Conservation (phyloP, 35 echinoderm and acorn worm genomes). For the Ptychodera flava region DNA sequence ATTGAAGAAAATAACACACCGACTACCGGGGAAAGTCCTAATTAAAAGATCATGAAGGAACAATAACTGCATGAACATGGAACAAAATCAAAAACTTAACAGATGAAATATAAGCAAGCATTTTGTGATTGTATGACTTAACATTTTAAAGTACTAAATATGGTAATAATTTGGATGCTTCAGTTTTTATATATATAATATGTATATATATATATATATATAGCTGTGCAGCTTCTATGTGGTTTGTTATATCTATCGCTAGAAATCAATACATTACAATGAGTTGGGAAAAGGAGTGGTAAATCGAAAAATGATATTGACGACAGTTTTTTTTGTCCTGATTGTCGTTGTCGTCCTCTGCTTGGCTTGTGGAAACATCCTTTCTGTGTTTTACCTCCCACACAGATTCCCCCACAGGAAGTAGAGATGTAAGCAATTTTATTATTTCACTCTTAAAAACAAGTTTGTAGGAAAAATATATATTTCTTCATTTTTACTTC, state of each 20-base stretch:
- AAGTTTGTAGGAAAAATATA: conserved; percentile 2
- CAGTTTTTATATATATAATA: too few species aligned
- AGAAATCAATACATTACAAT: too few species aligned
- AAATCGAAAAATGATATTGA: too few species aligned
- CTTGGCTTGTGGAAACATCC: too few species aligned
- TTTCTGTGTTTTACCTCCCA: background rate
- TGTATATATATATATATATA: too few species aligned
- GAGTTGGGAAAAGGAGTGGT: too few species aligned
- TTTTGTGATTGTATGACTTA: background rate
- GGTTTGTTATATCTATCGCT: too few species aligned
- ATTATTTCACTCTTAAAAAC: conserved; percentile 2
- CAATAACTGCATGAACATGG: background rate
- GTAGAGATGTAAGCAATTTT: background rate
- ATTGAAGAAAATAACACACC: background rate
- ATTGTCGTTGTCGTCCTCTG: too few species aligned
- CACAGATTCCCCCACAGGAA: background rate
- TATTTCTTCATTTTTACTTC: background rate
- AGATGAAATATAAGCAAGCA: background rate
- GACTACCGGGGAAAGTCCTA: background rate
- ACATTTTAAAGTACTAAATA: too few species aligned
- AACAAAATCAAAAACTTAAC: background rate
- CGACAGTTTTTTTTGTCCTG: too few species aligned
- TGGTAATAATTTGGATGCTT: too few species aligned
- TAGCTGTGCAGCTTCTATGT: too few species aligned
- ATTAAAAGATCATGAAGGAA: background rate